phyloP scores from a whole-genome alignment of 2,113 vertebrate species.

The Gadus chalcogrammus region DNA sequence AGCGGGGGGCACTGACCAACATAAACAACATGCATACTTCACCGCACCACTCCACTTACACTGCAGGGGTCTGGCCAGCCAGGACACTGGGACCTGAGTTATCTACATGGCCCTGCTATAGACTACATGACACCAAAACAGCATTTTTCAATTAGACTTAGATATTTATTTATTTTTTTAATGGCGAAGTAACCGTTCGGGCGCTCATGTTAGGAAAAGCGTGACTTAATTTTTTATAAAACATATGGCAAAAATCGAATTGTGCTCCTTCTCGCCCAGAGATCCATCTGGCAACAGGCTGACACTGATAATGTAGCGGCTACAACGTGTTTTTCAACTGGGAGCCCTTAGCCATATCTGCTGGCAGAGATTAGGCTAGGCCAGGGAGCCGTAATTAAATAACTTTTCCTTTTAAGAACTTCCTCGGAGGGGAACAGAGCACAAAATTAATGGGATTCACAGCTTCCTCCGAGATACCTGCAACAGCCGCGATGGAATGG shows the following conservation, averaged over 20 bases:
- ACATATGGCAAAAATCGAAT: constrained; percentile 2
- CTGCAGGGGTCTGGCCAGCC: neutral
- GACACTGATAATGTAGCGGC: constrained; percentile 78
- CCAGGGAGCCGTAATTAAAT: constrained; percentile 62
- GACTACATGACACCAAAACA: too few relatives aligned
- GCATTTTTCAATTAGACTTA: too few relatives aligned
- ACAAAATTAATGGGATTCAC: constrained; percentile 56
- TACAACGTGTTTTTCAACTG: constrained; percentile 73
- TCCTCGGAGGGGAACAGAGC: constrained; percentile 50
- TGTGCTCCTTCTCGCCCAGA: constrained; percentile 37
- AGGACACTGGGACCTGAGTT: too few relatives aligned
- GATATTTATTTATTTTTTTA: too few relatives aligned
- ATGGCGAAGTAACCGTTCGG: too few relatives aligned
- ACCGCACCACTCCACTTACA: neutral
- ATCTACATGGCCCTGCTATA: too few relatives aligned
- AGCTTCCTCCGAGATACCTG: constrained; percentile 51
- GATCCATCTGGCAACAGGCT: constrained; percentile 65
- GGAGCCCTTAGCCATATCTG: constrained; percentile 68
- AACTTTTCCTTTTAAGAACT: constrained; percentile 55
- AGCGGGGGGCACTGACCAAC: neutral
- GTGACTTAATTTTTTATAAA: too few relatives aligned
- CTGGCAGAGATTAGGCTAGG: constrained; percentile 72
- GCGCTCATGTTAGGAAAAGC: too few relatives aligned
- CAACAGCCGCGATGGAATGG: constrained; percentile 3
- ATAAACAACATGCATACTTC: neutral